Evolutionary conservation across 2,888 invertebrate genomes (phyloP).

Genomic region (Ecdyonurus torrentis): DNA sequence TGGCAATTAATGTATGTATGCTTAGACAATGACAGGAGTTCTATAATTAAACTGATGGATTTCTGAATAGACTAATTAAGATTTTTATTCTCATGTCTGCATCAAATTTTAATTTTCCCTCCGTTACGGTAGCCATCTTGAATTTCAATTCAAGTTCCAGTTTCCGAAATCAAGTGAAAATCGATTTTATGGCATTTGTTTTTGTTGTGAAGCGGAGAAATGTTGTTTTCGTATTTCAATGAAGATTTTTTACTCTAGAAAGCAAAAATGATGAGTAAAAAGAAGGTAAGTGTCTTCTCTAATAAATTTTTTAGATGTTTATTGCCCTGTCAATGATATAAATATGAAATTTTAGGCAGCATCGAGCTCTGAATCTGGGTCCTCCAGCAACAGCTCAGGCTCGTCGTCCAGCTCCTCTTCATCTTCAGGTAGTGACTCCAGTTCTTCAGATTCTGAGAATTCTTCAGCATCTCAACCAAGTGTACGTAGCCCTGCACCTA

Average conservation of each 20-base stretch:
- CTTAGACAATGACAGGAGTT: too few species aligned
- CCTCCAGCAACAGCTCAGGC: slow-evolving; percentile 20
- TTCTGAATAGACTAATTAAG: too few species aligned
- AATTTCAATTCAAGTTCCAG: not conserved
- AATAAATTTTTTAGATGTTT: not conserved
- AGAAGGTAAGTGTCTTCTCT: not conserved
- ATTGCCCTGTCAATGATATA: slow-evolving; percentile 3
- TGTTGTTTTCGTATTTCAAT: not conserved
- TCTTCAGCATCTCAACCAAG: slow-evolving; percentile 18
- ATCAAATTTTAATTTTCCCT: too few species aligned
- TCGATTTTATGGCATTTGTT: not conserved
- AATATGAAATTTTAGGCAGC: slow-evolving; percentile 11
- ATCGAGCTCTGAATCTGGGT: slow-evolving; percentile 19
- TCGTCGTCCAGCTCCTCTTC: slow-evolving; percentile 23
- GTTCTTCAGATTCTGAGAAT: slow-evolving; percentile 20
- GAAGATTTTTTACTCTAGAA: not conserved
- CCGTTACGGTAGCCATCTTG: too few species aligned
- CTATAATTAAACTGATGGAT: too few species aligned
- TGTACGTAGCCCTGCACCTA: slow-evolving; percentile 10
- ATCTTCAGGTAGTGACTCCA: slow-evolving; percentile 21
- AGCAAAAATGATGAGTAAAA: not conserved
- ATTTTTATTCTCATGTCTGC: too few species aligned
- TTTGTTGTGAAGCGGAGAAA: not conserved
- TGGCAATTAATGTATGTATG: too few species aligned
- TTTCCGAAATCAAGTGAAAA: not conserved